phyloP scores from a whole-genome alignment of 2,113 vertebrate species.

The Cyrtonyx montezumae region DNA sequence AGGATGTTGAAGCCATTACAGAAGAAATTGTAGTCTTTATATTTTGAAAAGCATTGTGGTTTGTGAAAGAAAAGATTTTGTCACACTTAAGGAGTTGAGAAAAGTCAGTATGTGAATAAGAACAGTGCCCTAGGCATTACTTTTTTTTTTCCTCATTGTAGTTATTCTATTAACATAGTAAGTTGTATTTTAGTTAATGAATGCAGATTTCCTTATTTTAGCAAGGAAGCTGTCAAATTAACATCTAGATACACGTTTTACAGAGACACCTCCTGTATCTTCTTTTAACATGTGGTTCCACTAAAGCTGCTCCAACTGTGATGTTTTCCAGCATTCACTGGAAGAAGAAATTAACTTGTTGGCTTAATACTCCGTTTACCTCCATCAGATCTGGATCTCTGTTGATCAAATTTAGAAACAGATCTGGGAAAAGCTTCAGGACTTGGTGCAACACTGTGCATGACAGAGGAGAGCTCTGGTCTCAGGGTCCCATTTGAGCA shows the following conservation, averaged over 20 bases:
- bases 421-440: background rate
- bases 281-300: background rate
- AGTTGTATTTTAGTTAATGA: background rate
- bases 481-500: background rate
- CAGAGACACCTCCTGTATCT: background rate
- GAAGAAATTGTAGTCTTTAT: background rate
- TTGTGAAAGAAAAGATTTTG: background rate
- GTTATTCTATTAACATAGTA: background rate
- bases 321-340: background rate
- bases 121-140: background rate
- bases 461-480: background rate
- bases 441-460: background rate
- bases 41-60: background rate
- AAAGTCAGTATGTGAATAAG: background rate
- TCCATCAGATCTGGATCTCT: background rate
- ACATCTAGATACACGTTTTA: accelerated
- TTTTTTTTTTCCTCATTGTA: background rate
- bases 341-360: background rate
- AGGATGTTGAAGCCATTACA: background rate
- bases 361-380: background rate
- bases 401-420: background rate
- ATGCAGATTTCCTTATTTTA: background rate
- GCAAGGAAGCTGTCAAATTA: background rate
- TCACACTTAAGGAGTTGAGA: background rate
- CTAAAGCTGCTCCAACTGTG: background rate